Evolutionary conservation across 2,113 vertebrate genomes (phyloP), one percentile per base, ranked within the genome.

Genomic region (Antidorcas marsupialis): DNA sequence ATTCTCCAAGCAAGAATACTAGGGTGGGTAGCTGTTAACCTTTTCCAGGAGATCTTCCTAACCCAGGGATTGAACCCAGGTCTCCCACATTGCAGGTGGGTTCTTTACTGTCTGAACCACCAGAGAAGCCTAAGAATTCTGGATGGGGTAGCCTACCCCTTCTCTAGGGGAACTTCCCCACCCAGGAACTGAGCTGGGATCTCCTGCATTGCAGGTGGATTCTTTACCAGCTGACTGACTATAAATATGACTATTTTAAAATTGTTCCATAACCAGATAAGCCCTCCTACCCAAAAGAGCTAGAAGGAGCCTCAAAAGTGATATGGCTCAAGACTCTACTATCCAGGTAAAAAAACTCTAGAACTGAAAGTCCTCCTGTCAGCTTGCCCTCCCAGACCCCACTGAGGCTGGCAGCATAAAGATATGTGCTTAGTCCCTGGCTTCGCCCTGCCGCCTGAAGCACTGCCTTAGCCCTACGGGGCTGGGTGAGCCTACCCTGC

Each of bases 381-480:
- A 2, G 67, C 47, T 43, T 4, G 6, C 39, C 30, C 71, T 76
- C 39, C 21, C 27, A 57, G 53, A 21, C 7, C 15, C 2, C 39
- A 14, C 15, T 16, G 10, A 36, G 55, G 60, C 47, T 43, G 45
- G 76, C 76, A n/a, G 28, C 10, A 0, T 10, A 28, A 74, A 14
- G 17, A 62, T 2, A 53, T 1, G 6, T 6, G n/a, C 25, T 53
- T 1, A 6, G 14, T 39, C 0, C 47, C 76, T 43, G 27, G 33
- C 33, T 27, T 39, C 28, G 13, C 30, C 43, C 43, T 64, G 8
- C 62, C 13, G 45, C 36, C 50, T 23, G n/a, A 19, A 71, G 57
- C 53, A 3, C 2, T 1, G 52, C 15, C 43, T 14, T 4, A 12
- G 25, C 16, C 28, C 79, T 17, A 8, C 0, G 1, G 10, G 67